Evolutionary conservation across 2,888 invertebrate genomes (phyloP).

Genomic region (Ephialtes manifestator): DNA sequence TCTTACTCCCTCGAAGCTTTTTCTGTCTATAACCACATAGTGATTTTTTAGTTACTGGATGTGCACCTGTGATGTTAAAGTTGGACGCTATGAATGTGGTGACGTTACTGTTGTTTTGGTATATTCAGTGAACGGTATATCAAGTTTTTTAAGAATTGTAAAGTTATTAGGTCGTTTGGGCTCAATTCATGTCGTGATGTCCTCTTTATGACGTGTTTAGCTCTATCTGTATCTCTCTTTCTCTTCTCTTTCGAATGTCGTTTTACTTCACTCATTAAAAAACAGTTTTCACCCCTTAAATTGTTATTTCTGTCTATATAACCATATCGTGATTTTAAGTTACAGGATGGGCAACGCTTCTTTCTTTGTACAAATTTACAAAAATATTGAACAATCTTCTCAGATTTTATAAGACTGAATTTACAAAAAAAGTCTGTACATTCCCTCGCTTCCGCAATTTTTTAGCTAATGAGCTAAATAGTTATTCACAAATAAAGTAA

Average conservation of each 20-base stretch:
- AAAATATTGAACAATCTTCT: too few relatives aligned
- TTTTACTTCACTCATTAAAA: constrained; percentile 23
- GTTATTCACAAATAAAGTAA: too few relatives aligned
- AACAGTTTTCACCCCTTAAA: constrained; percentile 8
- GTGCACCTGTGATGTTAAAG: background rate
- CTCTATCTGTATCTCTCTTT: constrained; percentile 2
- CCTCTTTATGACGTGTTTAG: constrained; percentile 38
- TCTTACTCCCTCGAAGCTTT: background rate
- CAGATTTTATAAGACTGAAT: too few relatives aligned
- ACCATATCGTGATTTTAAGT: constrained; percentile 1
- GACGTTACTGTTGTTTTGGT: background rate
- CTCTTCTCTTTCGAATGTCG: background rate
- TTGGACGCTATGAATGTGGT: background rate
- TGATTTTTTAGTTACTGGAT: background rate
- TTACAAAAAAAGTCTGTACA: too few relatives aligned
- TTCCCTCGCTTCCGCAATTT: too few relatives aligned
- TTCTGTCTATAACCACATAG: background rate
- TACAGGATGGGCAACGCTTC: background rate
- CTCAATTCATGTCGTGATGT: too few relatives aligned
- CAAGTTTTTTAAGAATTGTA: too few relatives aligned
- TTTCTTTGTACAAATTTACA: too few relatives aligned
- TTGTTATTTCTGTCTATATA: background rate
- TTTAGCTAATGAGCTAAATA: too few relatives aligned
- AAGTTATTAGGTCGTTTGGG: too few relatives aligned
- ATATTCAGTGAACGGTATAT: too few relatives aligned